These are phyloP conservation scores for Patella vulgata DNA, from an alignment of 1,140 invertebrate genomes.

Conservation along the genomic window DNA sequence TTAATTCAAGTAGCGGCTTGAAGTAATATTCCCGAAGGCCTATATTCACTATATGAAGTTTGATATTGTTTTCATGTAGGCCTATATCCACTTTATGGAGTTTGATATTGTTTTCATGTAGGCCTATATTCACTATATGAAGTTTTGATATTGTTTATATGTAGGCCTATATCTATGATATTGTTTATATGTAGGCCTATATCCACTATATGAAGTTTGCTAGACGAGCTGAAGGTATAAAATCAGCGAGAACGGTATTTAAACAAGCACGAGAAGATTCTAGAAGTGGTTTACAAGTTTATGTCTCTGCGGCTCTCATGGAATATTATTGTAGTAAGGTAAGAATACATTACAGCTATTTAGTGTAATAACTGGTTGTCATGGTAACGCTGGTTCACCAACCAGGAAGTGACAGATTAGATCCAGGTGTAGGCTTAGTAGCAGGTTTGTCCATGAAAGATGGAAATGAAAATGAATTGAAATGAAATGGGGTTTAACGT, in stretches of 20 bases:
- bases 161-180: neutral
- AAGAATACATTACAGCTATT: constrained; percentile 11
- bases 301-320: constrained; percentile 96
- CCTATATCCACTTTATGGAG: constrained; percentile 99
- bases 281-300: constrained; percentile 89
- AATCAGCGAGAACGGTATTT: constrained; percentile 93
- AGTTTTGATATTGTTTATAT: constrained; percentile 83
- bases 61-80: constrained; percentile 65
- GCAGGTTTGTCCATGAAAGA: too few relatives aligned
- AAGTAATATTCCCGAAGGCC: constrained; percentile 69
- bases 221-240: constrained; percentile 95
- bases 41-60: constrained; percentile 99
- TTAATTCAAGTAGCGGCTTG: neutral
- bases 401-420: too few relatives aligned
- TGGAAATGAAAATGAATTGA: too few relatives aligned
- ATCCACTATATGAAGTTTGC: constrained; percentile 99
- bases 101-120: constrained; percentile 70
- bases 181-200: constrained; percentile 75
- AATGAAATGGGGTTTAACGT: too few relatives aligned
- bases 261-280: constrained; percentile 93
- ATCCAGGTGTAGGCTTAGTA: too few relatives aligned
- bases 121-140: constrained; percentile 99
- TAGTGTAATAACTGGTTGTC: neutral
- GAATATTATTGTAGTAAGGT: constrained; percentile 99
- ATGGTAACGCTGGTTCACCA: too few relatives aligned